A percentile compares a stretch with the other conserved stretches of the same genome.
Evolutionary conservation across 2,113 vertebrate genomes (phyloP).

Genomic region (Tyrannus savana): DNA sequence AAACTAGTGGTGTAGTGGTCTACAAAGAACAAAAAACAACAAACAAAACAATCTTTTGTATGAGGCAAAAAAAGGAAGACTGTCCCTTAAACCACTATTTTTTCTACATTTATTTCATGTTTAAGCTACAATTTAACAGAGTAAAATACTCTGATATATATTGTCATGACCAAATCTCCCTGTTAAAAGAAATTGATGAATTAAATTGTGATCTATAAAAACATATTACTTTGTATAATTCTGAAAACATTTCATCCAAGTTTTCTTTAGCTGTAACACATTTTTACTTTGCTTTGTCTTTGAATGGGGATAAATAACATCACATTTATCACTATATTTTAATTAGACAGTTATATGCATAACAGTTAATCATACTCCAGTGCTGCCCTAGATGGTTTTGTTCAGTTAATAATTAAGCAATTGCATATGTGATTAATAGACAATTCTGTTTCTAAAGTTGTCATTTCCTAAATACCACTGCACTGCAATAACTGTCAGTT

Average conservation of each 20-base stretch:
- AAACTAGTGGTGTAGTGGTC: rapidly evolving
- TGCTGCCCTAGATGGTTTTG: background rate
- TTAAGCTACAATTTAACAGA: background rate
- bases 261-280: background rate
- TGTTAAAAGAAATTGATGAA: background rate
- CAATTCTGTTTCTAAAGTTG: background rate
- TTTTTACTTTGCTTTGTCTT: background rate
- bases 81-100: rapidly evolving
- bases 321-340: background rate
- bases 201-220: background rate
- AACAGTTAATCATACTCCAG: background rate
- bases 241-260: background rate
- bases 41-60: background rate
- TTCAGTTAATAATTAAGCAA: background rate
- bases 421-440: background rate
- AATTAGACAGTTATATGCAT: background rate
- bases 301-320: background rate
- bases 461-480: background rate
- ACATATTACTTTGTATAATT: background rate
- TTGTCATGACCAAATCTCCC: background rate
- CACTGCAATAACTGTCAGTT: background rate
- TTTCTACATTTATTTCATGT: background rate
- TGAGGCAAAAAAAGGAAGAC: rapidly evolving
- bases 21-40: background rate
- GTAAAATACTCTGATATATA: background rate